These are phyloP conservation scores for Cephalotes varians DNA, from an alignment of 2,888 invertebrate genomes.

Conservation along the genomic window DNA sequence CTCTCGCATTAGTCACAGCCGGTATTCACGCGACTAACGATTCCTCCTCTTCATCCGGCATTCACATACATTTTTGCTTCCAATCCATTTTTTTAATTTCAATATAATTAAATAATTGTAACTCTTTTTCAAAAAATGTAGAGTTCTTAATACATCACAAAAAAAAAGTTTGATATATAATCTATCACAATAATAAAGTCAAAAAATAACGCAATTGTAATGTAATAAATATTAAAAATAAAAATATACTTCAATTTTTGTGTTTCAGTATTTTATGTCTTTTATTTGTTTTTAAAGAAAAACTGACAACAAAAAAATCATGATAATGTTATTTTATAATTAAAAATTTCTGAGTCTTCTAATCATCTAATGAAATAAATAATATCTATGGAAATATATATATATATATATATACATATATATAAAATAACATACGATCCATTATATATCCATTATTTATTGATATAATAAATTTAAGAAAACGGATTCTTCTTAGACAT, in stretches of 20 bases:
- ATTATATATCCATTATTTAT: not conserved
- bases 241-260: not conserved
- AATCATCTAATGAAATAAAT: too few species aligned
- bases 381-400: too few species aligned
- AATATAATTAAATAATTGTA: not conserved
- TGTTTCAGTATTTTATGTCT: too few species aligned
- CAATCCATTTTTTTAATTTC: not conserved
- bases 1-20: conserved; percentile 23
- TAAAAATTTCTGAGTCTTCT: not conserved
- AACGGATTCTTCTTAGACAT: not conserved
- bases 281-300: not conserved
- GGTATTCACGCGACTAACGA: not conserved
- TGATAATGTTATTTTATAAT: not conserved
- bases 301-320: not conserved
- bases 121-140: not conserved
- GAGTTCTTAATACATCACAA: not conserved
- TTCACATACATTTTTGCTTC: not conserved
- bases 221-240: not conserved
- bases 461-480: not conserved
- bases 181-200: not conserved
- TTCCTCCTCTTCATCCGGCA: not conserved
- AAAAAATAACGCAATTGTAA: not conserved
- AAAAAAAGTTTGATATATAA: not conserved
- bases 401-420: too few species aligned
- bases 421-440: not conserved